These are phyloP conservation scores for Gallirallus australis DNA, from an alignment of 2,797 vertebrate genomes.

Conservation along the genomic window DNA sequence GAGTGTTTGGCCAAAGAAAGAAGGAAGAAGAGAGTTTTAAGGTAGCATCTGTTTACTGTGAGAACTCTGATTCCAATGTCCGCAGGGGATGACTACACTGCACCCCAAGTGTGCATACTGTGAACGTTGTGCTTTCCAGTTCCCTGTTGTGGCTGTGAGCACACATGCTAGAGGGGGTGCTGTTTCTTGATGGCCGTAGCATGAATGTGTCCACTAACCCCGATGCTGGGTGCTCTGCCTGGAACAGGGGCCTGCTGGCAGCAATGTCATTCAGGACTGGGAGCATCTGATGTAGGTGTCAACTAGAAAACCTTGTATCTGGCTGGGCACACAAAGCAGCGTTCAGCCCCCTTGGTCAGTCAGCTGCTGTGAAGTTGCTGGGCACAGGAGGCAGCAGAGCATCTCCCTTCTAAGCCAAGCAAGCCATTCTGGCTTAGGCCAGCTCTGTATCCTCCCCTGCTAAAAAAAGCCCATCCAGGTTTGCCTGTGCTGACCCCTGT, in stretches of 20 bases:
- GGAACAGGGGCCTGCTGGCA: background rate
- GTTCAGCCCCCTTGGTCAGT: background rate
- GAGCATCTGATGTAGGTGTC: background rate
- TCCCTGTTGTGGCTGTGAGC: background rate
- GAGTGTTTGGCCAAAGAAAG: background rate
- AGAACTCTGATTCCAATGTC: background rate
- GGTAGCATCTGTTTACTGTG: background rate
- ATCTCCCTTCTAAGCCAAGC: background rate
- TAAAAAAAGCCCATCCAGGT: background rate
- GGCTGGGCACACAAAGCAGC: background rate
- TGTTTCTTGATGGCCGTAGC: background rate
- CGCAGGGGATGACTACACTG: background rate
- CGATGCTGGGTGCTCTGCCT: background rate
- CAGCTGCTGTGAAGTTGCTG: background rate
- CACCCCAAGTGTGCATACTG: rapidly evolving
- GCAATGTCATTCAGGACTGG: background rate
- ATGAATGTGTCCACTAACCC: background rate
- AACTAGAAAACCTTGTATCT: background rate
- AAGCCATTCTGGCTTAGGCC: background rate
- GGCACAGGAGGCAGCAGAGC: background rate
- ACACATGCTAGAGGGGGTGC: rapidly evolving
- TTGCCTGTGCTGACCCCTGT: background rate
- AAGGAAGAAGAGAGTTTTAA: background rate
- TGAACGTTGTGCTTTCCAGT: background rate
- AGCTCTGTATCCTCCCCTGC: background rate